A percentile compares a stretch with the other conserved stretches of the same genome.
These are phyloP conservation scores for Tenthredo mesomela DNA, from an alignment of 2,888 invertebrate genomes.

Conservation along the genomic window DNA sequence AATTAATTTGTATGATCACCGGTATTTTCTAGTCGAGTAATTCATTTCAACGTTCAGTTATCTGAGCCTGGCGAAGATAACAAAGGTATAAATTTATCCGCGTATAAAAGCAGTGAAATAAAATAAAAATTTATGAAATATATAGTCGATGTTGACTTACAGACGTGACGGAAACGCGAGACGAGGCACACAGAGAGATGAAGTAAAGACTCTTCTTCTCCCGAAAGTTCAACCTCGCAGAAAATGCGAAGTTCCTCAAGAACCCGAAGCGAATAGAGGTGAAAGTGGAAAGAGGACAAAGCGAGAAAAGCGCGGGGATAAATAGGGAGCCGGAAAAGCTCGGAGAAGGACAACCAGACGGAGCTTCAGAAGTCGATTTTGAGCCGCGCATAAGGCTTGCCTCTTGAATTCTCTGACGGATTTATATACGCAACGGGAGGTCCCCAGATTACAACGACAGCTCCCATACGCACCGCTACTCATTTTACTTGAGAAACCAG, in stretches of 20 bases:
- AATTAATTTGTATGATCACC: not conserved
- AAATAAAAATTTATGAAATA: not conserved
- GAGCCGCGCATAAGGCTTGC: not conserved
- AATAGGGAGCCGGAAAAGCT: not conserved
- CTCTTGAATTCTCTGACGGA: constrained; percentile 18
- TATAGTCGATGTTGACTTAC: not conserved
- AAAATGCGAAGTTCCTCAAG: not conserved
- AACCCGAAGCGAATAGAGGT: not conserved
- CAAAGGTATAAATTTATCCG: constrained; percentile 18
- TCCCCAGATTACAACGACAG: not conserved
- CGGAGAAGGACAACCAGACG: constrained; percentile 10
- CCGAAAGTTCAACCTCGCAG: not conserved
- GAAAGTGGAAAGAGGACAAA: not conserved
- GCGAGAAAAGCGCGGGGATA: not conserved
- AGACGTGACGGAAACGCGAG: not conserved
- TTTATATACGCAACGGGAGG: not conserved
- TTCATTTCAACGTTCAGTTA: constrained; percentile 9
- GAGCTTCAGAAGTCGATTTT: constrained; percentile 18
- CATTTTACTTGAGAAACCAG: not conserved
- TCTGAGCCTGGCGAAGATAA: not conserved
- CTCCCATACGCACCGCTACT: not conserved
- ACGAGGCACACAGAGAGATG: not conserved
- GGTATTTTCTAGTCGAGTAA: constrained; percentile 14
- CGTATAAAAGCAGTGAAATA: not conserved
- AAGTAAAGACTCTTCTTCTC: not conserved